Evolutionary conservation across 2,797 vertebrate species (phyloP).

Genomic region (Heterohyrax brucei): DNA sequence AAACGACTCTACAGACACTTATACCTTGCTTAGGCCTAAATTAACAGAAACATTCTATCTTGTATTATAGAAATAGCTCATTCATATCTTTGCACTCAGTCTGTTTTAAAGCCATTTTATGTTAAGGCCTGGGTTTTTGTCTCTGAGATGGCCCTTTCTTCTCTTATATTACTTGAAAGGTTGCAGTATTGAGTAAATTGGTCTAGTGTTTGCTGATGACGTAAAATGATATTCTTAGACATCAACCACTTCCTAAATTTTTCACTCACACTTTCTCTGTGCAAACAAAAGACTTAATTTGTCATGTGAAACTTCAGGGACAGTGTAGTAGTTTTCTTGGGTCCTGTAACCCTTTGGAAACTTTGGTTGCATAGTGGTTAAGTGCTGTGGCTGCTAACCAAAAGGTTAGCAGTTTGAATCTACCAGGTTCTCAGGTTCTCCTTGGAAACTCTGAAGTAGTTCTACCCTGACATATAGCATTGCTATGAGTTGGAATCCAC

Average conservation of each 20-base stretch:
- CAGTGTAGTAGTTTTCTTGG: too few species aligned
- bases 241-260: neutral
- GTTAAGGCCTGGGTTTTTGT: neutral
- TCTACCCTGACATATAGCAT: too few species aligned
- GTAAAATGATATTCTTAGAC: neutral
- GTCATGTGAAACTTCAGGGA: neutral
- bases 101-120: constrained; percentile 2
- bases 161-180: neutral
- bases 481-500: too few species aligned
- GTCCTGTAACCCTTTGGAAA: neutral
- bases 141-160: neutral
- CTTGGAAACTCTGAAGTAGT: too few species aligned
- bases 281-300: neutral
- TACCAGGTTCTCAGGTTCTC: too few species aligned
- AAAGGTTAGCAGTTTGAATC: too few species aligned
- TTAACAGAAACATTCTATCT: neutral
- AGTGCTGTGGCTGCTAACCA: too few species aligned
- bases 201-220: neutral
- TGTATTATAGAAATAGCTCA: neutral
- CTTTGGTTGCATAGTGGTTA: too few species aligned
- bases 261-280: neutral
- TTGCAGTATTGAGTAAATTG: neutral
- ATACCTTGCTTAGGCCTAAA: neutral
- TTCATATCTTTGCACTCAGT: neutral
- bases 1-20: neutral